Base-by-base conservation (phyloP, 2,797 vertebrate genomes). In the Alfaro cultratus region DNA sequence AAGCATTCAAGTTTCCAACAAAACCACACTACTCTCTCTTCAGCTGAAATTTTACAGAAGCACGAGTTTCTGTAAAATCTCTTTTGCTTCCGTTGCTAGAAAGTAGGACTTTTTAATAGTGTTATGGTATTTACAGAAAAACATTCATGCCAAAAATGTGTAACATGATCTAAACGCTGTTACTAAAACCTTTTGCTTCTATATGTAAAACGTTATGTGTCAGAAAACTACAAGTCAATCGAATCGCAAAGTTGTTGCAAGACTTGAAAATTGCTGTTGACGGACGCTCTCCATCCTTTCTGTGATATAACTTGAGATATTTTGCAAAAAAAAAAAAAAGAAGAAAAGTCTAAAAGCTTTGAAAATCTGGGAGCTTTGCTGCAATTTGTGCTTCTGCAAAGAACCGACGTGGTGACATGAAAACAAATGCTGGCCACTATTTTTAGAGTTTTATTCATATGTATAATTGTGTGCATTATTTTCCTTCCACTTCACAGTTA, bases 1-100 rank as follows among this genome's bases (percentile, higher is more conserved):
- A 74, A 76, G 45, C 72, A 74, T 45, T 57, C 41, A 21, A 43
- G n/a, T 73, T 78, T 84, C 41, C 76, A 46, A 51, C 41, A 23
- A 36, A 72, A 55, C 29, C 2, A 49, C 73, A 18, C 31, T 47
- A 13, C 47, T 70, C 10, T 70, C 11, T 43, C 67, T 12, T 43
- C 11, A 43, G 67, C 23, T 70, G 11, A 43, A 43, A 6, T 70
- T 43, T 70, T 43, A 26, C 23, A 3, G 39, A 43, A 41, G 23
- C 1, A 7, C 6, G 21, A 12, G 4, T n/a, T 43, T 70, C 62
- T 5, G 64, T 12, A 4, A 26, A 10, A 6, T 68, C 5, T 3
- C 3, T 4, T 1, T 26, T 41, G 5, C 8, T 3, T 67, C 18
- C 41, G 34, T 41, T 41, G 21, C 18, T 15, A 26, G 39, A n/a